Base-by-base conservation (phyloP, 2,797 vertebrate genomes). In the Sorex maritimensis region DNA sequence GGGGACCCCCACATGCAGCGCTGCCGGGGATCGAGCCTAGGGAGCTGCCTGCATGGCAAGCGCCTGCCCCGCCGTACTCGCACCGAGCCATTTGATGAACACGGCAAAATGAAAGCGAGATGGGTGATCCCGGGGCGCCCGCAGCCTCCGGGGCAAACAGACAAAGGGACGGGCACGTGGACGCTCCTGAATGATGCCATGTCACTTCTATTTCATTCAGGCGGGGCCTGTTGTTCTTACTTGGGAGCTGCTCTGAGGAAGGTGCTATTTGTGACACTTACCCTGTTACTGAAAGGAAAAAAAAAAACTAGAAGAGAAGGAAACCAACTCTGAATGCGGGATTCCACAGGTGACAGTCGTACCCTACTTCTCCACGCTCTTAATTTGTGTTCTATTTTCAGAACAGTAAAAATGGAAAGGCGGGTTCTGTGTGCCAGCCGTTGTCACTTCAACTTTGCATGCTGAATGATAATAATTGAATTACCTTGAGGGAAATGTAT, bases 401-500 rank as follows among this genome's bases (percentile, higher is more conserved):
- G 77, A 88, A 88, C 65, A 84, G 85, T 34, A 38, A 96, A 97
- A 96, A 26, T 38, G 86, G 94, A 93, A 95, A 93, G 72, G 38
- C 10, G 0, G 55, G 69, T 85, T 95, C 95, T 46, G 2, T 69
- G 52, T 44, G 84, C 86, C 75, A 61, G 92, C 67, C 96, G 92
- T 79, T 81, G 80, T 73, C 94, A 94, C 67, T 91, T 92, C 96
- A 95, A 93, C 89, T 94, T 74, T 96, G 85, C 75, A 95, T 90
- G 81, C 72, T 86, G 81, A 93, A 90, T 81, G 78, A 88, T 65
- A 91, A 95, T 83, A 92, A 92, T 0, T 95, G 24, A 95, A 85
- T 87, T 80, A 94, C 72, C 82, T 82, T 92, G 74, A 94, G 82
- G 81, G 52, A 95, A 93, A 95, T 92, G 71, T 91, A 41, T 86